A percentile compares a stretch with the other conserved stretches of the same genome.
Evolutionary conservation across 2,888 invertebrate species (phyloP).

Genomic region (Nomada flava): DNA sequence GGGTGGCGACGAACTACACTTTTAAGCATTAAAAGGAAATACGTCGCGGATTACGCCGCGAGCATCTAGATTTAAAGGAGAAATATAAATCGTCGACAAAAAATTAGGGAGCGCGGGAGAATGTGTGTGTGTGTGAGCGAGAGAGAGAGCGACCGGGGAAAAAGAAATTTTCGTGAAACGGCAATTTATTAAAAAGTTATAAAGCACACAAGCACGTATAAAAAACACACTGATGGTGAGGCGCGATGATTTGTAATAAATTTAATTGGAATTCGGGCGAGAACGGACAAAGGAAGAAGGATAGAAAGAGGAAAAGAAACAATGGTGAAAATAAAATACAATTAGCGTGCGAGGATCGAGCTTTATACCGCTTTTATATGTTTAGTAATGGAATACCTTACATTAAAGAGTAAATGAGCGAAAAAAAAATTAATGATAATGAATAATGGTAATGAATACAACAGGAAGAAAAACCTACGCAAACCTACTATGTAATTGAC

Average conservation of each 20-base stretch:
- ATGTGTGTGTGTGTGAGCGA: background rate
- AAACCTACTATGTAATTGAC: conserved; percentile 79
- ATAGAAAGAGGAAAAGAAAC: background rate
- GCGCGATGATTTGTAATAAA: conserved; percentile 66
- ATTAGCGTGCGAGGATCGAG: conserved; percentile 82
- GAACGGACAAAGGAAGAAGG: conserved; percentile 35
- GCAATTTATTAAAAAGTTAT: conserved; percentile 63
- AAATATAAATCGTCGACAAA: background rate
- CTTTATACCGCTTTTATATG: conserved; percentile 84
- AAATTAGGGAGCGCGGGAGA: background rate
- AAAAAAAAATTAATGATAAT: conserved; percentile 58
- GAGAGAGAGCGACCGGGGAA: background rate
- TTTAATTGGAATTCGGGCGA: conserved; percentile 43
- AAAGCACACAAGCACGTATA: background rate
- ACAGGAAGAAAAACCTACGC: conserved; percentile 71
- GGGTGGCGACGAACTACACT: conserved; percentile 59
- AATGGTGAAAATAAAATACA: conserved; percentile 21
- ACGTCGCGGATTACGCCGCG: conserved; percentile 61
- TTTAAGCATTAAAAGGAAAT: conserved; percentile 60
- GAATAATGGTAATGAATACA: conserved; percentile 53
- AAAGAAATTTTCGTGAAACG: conserved; percentile 54
- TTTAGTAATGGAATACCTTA: conserved; percentile 81
- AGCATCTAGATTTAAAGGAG: conserved; percentile 64
- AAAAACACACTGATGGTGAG: conserved; percentile 41
- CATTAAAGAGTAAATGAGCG: conserved; percentile 74